Evolutionary conservation across 2,797 vertebrate species (phyloP).

Genomic region (Sciaenops ocellatus): DNA sequence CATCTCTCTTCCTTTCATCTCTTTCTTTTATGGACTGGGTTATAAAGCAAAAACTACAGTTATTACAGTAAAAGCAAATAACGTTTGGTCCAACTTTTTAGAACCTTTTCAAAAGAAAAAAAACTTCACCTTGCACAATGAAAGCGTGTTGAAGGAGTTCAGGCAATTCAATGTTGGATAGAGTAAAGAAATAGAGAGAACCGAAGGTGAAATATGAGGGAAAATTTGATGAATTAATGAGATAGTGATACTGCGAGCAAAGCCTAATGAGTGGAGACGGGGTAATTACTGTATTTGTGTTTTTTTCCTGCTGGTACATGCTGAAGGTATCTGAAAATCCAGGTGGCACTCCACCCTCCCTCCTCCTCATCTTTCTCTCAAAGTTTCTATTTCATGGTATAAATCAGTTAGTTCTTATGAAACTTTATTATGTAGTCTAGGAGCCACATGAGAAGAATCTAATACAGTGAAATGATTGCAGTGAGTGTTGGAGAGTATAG

Average conservation of each 20-base stretch:
- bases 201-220: not conserved
- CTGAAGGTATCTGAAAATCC: constrained; percentile 29
- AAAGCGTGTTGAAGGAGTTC: not conserved
- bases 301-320: constrained; percentile 27
- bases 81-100: not conserved
- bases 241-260: constrained; percentile 4
- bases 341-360: constrained; percentile 9
- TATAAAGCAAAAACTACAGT: not conserved
- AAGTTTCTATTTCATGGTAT: constrained; percentile 25
- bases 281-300: constrained; percentile 17
- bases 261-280: not conserved
- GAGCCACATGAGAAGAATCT: constrained; percentile 37
- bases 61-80: not conserved
- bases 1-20: not conserved
- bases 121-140: not conserved
- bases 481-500: constrained; percentile 21
- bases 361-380: not conserved
- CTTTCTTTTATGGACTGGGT: not conserved
- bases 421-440: constrained; percentile 49
- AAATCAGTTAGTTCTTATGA: constrained; percentile 22
- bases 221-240: not conserved
- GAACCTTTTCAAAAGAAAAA: not conserved
- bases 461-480: constrained; percentile 41
- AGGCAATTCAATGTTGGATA: not conserved
- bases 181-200: not conserved